Evolutionary conservation across 2,888 invertebrate genomes (phyloP).

Genomic region (Trypoxylon attenuatum): DNA sequence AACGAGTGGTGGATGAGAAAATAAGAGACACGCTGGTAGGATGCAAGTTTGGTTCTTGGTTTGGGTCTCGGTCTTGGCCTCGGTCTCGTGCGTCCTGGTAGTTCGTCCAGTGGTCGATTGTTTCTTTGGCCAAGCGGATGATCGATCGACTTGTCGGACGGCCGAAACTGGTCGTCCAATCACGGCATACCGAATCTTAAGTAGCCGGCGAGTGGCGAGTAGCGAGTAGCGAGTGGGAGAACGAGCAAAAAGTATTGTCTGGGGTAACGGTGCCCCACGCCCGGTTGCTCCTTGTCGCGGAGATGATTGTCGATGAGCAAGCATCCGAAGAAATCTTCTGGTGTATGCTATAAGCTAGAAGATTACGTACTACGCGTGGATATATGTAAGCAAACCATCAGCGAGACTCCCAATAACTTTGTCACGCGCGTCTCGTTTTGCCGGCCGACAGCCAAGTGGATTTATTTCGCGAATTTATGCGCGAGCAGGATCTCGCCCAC

Average conservation of each 20-base stretch:
- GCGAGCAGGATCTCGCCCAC: slow-evolving; percentile 33
- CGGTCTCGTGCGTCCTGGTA: slow-evolving; percentile 24
- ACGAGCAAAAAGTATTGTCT: slow-evolving; percentile 17
- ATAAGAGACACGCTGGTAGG: too few relatives aligned
- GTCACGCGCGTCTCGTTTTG: slow-evolving; percentile 45
- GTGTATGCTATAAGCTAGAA: neutral
- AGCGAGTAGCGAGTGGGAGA: neutral
- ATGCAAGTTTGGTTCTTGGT: too few relatives aligned
- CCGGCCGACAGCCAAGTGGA: slow-evolving; percentile 41
- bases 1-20: too few relatives aligned
- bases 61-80: too few relatives aligned
- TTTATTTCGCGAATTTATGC: slow-evolving; percentile 57
- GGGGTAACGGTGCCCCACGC: slow-evolving; percentile 38
- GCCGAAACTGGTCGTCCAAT: slow-evolving; percentile 50
- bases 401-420: slow-evolving; percentile 34
- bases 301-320: too few relatives aligned
- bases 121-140: slow-evolving; percentile 57
- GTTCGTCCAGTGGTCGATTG: slow-evolving; percentile 46
- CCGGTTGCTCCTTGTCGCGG: slow-evolving; percentile 21
- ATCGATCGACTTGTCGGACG: slow-evolving; percentile 59
- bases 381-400: slow-evolving; percentile 7
- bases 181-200: slow-evolving; percentile 56
- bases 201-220: slow-evolving; percentile 39
- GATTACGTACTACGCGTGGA: neutral
- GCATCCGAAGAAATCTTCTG: neutral